Base-by-base conservation (phyloP, 2,888 invertebrate genomes). In the Pediacus dermestoides region DNA sequence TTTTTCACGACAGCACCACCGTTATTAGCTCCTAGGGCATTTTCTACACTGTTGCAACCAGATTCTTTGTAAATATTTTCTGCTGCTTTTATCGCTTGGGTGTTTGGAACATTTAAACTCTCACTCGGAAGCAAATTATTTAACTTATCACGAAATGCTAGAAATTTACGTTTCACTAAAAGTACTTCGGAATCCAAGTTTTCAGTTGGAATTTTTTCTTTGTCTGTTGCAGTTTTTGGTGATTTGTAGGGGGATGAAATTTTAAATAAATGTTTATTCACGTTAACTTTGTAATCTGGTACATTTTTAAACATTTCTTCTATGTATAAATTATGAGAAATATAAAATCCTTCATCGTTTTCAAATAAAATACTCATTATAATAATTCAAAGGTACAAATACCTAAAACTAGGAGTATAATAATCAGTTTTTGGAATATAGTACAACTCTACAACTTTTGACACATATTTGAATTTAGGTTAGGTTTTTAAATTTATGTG, bases 21-120 rank as follows among this genome's bases (percentile, higher is more conserved):
- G 3, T 70, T 72, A 32, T 68, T 67, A 57, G 85, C 86, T 4
- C 74, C 75, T 16, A 85, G 25, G 2, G 41, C 34, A 39, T 53
- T 44, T 23, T 42, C 39, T 12, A 52, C 33, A 23, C 10, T 23
- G 23, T 42, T 15, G 42, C 47, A 44, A 1, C 48, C 47, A 11
- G 55, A 44, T 39, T 44, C 33, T 11, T 42, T 37, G 33, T 58
- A 57, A 30, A 59, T 32, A 11, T 37, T 12, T 7, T 55, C 46
- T 18, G 57, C 57, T n/a, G 47, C 12, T 44, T 45, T 23, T 16
- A 60, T 32, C 8, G 64, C 60, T 35, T 32, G 34, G 10, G 39
- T 26, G 30, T 47, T 50, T 35, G 22, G 23, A 4, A 7, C 21
- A 23, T 4, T 7, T 23, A 4, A 3, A 12, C 14, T 28, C 14